Conservation (phyloP, 2,113 vertebrate genomes). For the Oncorhynchus gorbuscha region DNA sequence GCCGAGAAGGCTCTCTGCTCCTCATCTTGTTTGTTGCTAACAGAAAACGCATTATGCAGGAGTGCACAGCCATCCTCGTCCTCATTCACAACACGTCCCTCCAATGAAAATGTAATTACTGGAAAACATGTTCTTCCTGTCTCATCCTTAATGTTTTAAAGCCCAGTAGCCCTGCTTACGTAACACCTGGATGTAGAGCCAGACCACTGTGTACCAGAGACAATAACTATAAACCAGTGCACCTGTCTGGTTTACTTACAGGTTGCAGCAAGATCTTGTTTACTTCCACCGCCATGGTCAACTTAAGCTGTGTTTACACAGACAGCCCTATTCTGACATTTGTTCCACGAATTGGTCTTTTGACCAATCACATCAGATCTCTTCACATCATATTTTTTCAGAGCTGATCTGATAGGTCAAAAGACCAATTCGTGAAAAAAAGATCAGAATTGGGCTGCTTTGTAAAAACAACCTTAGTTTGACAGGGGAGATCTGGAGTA, state of each 20-base stretch:
- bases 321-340: too few relatives aligned
- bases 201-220: neutral
- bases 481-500: too few relatives aligned
- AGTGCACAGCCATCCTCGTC: slow-evolving; percentile 51
- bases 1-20: slow-evolving; percentile 13
- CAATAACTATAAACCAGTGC: slow-evolving; percentile 1
- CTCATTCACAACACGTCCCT: slow-evolving; percentile 58
- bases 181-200: slow-evolving; percentile 30
- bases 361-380: too few relatives aligned
- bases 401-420: too few relatives aligned
- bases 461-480: too few relatives aligned
- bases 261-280: neutral
- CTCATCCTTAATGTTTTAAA: slow-evolving; percentile 40
- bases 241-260: neutral
- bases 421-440: too few relatives aligned
- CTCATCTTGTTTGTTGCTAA: slow-evolving; percentile 46
- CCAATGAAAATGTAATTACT: slow-evolving; percentile 58
- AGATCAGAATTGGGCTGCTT: too few relatives aligned
- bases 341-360: too few relatives aligned
- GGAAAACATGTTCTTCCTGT: slow-evolving; percentile 25
- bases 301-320: neutral
- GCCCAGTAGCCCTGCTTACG: slow-evolving; percentile 37
- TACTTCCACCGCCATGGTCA: neutral
- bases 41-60: slow-evolving; percentile 54
- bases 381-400: too few relatives aligned